Conservation (phyloP, 2,113 vertebrate species). For the Danio rerio region GRCz12tu NC_133177.1:57197001-57197500, state of each 20-base stretch:
- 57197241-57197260: background rate
- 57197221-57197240: background rate
- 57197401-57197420: background rate
- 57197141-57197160: conserved; percentile 8
- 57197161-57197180: background rate
- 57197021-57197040: conserved; percentile 40
- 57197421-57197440: background rate
- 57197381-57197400: background rate
- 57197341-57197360: background rate
- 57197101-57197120: conserved; percentile 41
- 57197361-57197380: background rate
- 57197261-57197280: conserved; percentile 4
- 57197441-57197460: background rate
- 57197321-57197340: conserved; percentile 35
- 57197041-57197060: background rate
- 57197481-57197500: background rate
- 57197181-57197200: background rate
- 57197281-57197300: conserved; percentile 22
- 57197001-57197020: conserved; percentile 36
- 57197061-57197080: background rate
- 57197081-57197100: conserved; percentile 7
- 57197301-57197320: conserved; percentile 48
- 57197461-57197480: background rate
- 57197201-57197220: background rate
- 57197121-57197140: conserved; percentile 31